Base-by-base conservation (phyloP, 2,888 invertebrate genomes). In the Synanthedon myopaeformis region DNA sequence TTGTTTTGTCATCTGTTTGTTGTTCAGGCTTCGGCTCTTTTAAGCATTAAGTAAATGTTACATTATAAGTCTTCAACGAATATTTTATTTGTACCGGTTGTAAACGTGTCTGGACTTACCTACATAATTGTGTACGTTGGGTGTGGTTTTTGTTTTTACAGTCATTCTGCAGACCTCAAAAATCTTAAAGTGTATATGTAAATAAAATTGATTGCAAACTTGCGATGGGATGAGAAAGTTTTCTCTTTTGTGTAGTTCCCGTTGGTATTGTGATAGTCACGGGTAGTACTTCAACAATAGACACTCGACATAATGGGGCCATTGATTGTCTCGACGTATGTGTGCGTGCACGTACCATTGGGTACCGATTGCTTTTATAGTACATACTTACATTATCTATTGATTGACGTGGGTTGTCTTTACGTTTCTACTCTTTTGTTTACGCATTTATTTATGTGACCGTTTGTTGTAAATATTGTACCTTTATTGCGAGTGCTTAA, bases 241-340 rank as follows among this genome's bases (percentile, higher is more conserved):
- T 73, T 74, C 75, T 74, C 70, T 72, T 70, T 68, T 69, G 65
- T 69, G 66, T 64, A 64, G 75, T 77, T 75, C 74, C 70, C 70
- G 74, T 71, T 70, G 64, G 76, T 70, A 79, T 82, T 82, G 79
- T 77, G 78, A 82, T 81, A 73, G 76, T 75, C 73, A 76, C 76
- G 80, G 80, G 75, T 77, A 76, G 78, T 70, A 81, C 74, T 74
- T 74, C 55, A 76, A 85, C 83, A 85, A 85, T 85, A 76, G 80
- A 65, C 67, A 76, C 74, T 77, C 77, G 74, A 78, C 78, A 76
- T 79, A 86, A 85, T 82, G 82, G 81, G 78, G 76, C 75, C 82
- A 82, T 79, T 82, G 82, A 85, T 82, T 82, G 79, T 81, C 70
- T 71, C 73, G 70, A 72, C 75, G 74, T 75, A 53, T 66, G 70